Conservation (phyloP, 2,113 vertebrate species). For the Labeo rohita region DNA sequence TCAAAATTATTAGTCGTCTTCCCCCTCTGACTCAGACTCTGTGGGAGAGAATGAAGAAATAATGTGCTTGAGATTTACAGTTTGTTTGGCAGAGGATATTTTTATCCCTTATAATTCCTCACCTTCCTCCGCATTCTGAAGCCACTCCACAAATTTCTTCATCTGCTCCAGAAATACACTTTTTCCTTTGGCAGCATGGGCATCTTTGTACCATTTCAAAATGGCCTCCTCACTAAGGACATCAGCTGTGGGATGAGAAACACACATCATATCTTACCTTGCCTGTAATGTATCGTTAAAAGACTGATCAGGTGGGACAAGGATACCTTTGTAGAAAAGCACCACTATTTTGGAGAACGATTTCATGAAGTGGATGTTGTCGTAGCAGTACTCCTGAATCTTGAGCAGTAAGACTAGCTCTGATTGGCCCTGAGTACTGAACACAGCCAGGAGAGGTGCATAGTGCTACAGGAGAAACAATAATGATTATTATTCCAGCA, state of each 20-base stretch:
- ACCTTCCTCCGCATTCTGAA: conserved; percentile 94
- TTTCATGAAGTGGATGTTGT: conserved; percentile 97
- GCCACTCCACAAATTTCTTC: conserved; percentile 95
- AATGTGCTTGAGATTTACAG: conserved; percentile 16
- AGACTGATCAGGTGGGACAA: background rate
- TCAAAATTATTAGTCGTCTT: conserved; percentile 76
- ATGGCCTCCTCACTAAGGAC: conserved; percentile 92
- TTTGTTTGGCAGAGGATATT: background rate
- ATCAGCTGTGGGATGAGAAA: conserved; percentile 75
- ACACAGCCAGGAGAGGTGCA: conserved; percentile 87
- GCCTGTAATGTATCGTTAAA: background rate
- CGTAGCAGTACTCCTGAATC: conserved; percentile 92
- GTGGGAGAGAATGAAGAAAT: conserved; percentile 58
- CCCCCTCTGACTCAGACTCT: conserved; percentile 91
- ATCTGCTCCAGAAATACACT: conserved; percentile 93
- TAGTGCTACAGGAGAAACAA: conserved; percentile 80
- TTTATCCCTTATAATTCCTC: conserved; percentile 33
- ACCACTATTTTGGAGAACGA: conserved; percentile 96
- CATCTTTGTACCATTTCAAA: conserved; percentile 91
- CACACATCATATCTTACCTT: background rate
- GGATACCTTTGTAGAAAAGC: conserved; percentile 91
- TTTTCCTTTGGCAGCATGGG: conserved; percentile 89
- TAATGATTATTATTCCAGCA: too few species aligned
- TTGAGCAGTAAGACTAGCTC: conserved; percentile 89
- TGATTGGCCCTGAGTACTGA: conserved; percentile 91